phyloP scores from a whole-genome alignment of 2,113 vertebrate genomes.

The Hippocampus abdominalis region DNA sequence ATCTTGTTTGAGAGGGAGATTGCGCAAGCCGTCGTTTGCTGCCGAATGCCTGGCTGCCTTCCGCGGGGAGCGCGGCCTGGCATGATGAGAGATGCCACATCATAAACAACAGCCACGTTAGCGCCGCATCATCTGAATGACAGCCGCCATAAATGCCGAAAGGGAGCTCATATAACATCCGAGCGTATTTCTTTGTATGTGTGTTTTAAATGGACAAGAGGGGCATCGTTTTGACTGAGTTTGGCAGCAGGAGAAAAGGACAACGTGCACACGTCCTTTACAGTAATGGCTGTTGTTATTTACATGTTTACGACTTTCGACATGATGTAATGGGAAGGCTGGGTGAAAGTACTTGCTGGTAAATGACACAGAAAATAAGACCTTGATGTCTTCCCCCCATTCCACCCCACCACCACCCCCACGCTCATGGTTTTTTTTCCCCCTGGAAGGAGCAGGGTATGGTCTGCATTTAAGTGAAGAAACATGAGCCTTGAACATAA shows the following conservation, averaged over 20 bases:
- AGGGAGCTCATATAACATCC: constrained; percentile 58
- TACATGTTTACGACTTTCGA: constrained; percentile 76
- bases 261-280: constrained; percentile 21
- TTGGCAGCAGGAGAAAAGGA: constrained; percentile 24
- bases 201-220: constrained; percentile 69
- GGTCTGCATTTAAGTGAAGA: constrained; percentile 84
- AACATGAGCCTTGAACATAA: constrained; percentile 89
- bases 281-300: constrained; percentile 72
- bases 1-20: constrained; percentile 75
- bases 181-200: constrained; percentile 20
- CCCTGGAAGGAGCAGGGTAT: constrained; percentile 76
- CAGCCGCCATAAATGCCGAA: constrained; percentile 72
- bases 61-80: constrained; percentile 52
- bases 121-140: constrained; percentile 70
- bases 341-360: constrained; percentile 69
- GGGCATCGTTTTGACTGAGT: constrained; percentile 60
- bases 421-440: background rate
- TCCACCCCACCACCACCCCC: constrained; percentile 4
- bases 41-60: constrained; percentile 51
- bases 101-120: constrained; percentile 76
- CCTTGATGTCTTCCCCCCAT: constrained; percentile 65
- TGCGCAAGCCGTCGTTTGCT: constrained; percentile 49
- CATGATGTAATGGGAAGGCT: constrained; percentile 73
- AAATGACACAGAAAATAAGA: constrained; percentile 77
- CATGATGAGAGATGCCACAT: constrained; percentile 65